Evolutionary conservation across 2,797 vertebrate species (phyloP).

Genomic region (Sparus aurata): DNA sequence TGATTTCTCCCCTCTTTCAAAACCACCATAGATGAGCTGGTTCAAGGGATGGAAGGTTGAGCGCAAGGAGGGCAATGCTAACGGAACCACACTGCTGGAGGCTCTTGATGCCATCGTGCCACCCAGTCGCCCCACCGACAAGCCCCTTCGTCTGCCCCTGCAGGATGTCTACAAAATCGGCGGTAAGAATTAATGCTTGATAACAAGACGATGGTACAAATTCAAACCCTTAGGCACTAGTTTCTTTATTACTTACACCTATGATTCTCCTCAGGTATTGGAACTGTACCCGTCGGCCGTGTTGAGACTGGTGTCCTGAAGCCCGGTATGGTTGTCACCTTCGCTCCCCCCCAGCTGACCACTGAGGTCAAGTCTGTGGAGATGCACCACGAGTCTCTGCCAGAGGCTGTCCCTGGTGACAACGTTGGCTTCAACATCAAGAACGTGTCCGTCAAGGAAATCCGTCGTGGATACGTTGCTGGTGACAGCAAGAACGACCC

Average conservation of each 20-base stretch:
- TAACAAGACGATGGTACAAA: accelerated
- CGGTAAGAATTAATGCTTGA: constrained; percentile 76
- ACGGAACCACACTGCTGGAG: constrained; percentile 92
- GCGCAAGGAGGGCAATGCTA: constrained; percentile 91
- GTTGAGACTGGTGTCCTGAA: constrained; percentile 88
- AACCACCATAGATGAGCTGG: constrained; percentile 90
- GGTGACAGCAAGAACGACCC: constrained; percentile 89
- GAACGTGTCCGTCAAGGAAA: constrained; percentile 89
- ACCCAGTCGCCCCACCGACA: constrained; percentile 94
- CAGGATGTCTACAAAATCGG: constrained; percentile 98
- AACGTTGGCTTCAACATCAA: constrained; percentile 90
- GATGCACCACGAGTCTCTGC: constrained; percentile 88
- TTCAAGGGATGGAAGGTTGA: constrained; percentile 97
- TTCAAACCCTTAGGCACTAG: accelerated
- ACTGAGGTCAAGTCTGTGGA: constrained; percentile 90
- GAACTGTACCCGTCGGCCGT: constrained; percentile 87
- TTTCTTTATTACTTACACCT: not conserved
- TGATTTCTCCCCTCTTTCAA: not conserved
- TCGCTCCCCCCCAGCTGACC: constrained; percentile 84
- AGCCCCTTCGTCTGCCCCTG: constrained; percentile 94
- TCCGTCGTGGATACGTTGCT: constrained; percentile 85
- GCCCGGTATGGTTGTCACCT: constrained; percentile 86
- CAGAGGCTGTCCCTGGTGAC: constrained; percentile 85
- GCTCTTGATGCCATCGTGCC: constrained; percentile 95
- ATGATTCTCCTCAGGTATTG: constrained; percentile 78